A percentile compares a stretch with the other conserved stretches of the same genome.
These are phyloP conservation scores for Arctocebus calabarensis DNA, from an alignment of 2,797 vertebrate species.

Conservation along the genomic window DNA sequence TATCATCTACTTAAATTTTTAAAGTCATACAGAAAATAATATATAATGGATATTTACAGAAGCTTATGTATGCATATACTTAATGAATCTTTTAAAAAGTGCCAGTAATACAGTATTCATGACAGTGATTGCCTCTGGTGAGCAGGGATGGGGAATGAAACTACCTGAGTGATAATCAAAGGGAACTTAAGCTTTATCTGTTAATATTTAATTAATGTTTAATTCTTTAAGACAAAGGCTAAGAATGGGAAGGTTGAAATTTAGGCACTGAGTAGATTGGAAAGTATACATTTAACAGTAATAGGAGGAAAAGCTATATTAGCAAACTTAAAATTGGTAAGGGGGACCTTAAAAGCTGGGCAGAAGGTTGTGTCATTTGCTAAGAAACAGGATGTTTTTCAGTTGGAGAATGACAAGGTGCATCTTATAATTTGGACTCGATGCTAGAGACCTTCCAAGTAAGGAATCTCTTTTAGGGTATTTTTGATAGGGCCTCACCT, in stretches of 20 bases:
- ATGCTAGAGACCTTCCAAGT: not conserved
- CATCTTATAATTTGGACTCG: not conserved
- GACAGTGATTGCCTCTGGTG: not conserved
- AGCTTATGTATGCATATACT: not conserved
- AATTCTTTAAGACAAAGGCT: not conserved
- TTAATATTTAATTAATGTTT: not conserved
- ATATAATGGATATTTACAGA: not conserved
- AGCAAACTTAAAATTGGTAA: not conserved
- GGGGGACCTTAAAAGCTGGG: not conserved
- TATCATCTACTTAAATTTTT: not conserved
- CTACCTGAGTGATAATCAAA: not conserved
- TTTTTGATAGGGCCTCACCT: constrained; percentile 4
- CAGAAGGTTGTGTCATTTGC: not conserved
- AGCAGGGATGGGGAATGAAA: not conserved
- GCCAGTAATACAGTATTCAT: not conserved
- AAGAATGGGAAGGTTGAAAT: not conserved
- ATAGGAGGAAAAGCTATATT: not conserved
- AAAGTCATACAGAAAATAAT: not conserved
- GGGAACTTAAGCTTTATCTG: not conserved
- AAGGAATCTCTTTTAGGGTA: not conserved
- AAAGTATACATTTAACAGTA: not conserved
- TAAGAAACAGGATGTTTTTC: not conserved
- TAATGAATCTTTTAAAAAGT: constrained; percentile 5
- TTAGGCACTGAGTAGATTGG: not conserved
- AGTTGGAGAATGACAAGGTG: not conserved